Conservation (phyloP, 2,888 invertebrate species). For the Kryphioiulus occultus region DNA sequence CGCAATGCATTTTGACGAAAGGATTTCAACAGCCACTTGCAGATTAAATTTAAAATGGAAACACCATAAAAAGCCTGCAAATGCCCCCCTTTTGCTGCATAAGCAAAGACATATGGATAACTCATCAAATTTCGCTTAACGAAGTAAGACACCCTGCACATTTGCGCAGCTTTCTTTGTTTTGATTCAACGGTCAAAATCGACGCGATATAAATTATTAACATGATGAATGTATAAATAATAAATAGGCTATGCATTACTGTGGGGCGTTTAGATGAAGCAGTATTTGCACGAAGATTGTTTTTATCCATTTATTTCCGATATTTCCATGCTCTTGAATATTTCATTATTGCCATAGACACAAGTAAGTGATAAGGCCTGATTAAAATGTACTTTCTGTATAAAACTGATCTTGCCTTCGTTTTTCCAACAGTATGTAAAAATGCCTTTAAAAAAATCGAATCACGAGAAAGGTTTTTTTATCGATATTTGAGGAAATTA, state of each 20-base stretch:
- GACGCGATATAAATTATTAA: neutral
- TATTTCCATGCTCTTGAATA: neutral
- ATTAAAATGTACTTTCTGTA: neutral
- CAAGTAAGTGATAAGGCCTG: neutral
- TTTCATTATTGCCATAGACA: neutral
- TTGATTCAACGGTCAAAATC: neutral
- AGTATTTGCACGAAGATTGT: neutral
- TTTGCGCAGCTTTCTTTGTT: neutral
- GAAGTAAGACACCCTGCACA: neutral
- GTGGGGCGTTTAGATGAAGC: neutral
- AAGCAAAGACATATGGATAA: neutral
- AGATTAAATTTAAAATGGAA: neutral
- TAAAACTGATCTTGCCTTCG: neutral
- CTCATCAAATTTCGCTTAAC: neutral
- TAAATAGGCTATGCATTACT: neutral
- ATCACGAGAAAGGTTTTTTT: neutral
- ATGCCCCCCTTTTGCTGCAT: neutral
- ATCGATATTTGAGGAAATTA: neutral
- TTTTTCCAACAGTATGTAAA: neutral
- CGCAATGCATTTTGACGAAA: neutral
- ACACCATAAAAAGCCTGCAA: neutral
- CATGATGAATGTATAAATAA: neutral
- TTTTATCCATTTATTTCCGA: neutral
- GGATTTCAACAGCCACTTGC: neutral
- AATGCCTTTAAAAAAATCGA: neutral